Base-by-base conservation (phyloP, 1,140 invertebrate species). In the Drosophila navojoa region DNA sequence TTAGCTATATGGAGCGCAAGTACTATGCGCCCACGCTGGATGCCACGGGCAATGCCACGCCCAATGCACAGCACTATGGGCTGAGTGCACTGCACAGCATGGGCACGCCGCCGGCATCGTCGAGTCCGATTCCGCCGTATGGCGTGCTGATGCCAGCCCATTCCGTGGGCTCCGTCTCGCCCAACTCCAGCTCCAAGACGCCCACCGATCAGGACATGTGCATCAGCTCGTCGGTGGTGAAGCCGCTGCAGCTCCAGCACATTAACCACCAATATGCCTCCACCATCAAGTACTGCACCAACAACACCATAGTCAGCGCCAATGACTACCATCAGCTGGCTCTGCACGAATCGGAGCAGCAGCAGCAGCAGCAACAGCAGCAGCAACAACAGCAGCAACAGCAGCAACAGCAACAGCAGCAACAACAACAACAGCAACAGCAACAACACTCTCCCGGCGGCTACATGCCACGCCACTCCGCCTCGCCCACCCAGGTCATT, bases 231-330 rank as follows among this genome's bases (percentile, higher is more conserved):
- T 53, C 80, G 27, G 54, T 69, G 27, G 52, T 49, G 11, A 90
- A 89, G 62, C 57, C 71, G 3, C 40, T 85, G 35, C 85, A 90
- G 22, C 49, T 91, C 32, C 79, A 87, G 44, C 85, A 85, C 9
- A 69, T 90, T 53, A 90, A 90, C 67, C 82, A 91, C 53, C 86
- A 91, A 50, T 89, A 91, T 15, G 55, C 91, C 0, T 91, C 91
- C 25, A 92, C 91, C 13, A 92, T 92, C 5, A 92, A 91, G 66
- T 92, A 92, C 60, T 92, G 91, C 42, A 78, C 91, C 25, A 90
- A 90, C 67, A 90, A 85, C 47, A 80, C 85, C 10, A 90, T 91
- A 15, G 61, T 90, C 32, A 91, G 81, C 75, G 61, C 80, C 35
- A 79, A 80, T 16, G 79, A 89, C 10, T 89, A 87, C 25, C 75